Evolutionary conservation across 2,888 invertebrate species (phyloP), one percentile per base, ranked within the genome.

Genomic region (Pachycephus smyrnensis): DNA sequence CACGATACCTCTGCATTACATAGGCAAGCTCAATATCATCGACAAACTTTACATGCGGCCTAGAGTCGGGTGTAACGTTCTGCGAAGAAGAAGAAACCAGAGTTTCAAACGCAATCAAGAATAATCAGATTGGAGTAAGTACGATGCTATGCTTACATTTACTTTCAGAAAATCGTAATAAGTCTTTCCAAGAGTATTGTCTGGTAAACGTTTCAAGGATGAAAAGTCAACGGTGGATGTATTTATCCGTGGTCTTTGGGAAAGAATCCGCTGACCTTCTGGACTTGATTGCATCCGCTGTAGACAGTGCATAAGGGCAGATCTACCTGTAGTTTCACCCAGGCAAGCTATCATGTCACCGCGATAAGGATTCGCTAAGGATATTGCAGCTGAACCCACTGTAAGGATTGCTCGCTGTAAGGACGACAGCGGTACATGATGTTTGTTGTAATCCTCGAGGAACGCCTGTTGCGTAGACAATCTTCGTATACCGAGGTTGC

Each of bases 1-100:
- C 99, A 83, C 99, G 94, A 90, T 99, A 99, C 77, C 99, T 94
- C 91, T 98, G 98, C 96, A 99, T 98, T 73, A 99, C 96, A 92
- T 99, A 99, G 6, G 98, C 98, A 85, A 98, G 92, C 82, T 98
- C 96, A 1, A 95, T 92, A 91, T 99, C 97, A 83, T 97, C 95
- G 75, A 99, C 94, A 92, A 98, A 99, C 87, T 96, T 96, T 0
- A 99, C 99, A 30, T 96, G 94, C 83, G 96, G 93, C 82, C 99
- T 93, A 55, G 97, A 96, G 93, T 99, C 99, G 0, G 99, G 98
- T 9, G 97, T 97, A 1, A 99, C 98, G 85, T 96, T 94, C 94
- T 96, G 89, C 35, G 85, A 84, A 73, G 73, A 79, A 75, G 76
- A 69, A 35, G 40, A 79, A 40, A 69, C 68, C 33, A 68, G 55